Evolutionary conservation across 2,888 invertebrate species (phyloP), one percentile per base, ranked within the genome.

Genomic region (Heliconius cydno): DNA sequence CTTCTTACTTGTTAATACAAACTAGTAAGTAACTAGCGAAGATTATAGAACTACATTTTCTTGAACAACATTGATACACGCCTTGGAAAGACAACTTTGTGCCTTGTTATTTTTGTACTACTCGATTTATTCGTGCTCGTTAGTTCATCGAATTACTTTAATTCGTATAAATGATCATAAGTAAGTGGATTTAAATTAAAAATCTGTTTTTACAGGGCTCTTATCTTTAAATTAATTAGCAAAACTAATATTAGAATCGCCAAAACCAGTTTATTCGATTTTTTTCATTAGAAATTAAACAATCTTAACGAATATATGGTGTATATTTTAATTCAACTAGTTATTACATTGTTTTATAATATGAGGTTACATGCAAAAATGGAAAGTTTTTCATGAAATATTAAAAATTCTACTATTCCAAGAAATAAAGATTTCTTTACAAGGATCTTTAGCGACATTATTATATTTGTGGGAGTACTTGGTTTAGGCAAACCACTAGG

Each of bases 21-120:
- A 22, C 52, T 15, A 19, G 1, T 22, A 15, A 52, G 22, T 52
- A 52, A 52, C 19, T 6, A 19, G 52, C 7, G 52, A 52, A 52
- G 19, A 52, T 52, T 52, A 22, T 52, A 52, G 52, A 13, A 46
- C 2, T 22, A 52, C 52, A 52, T 7, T 52, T 22, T 15, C 19
- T 19, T 34, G 19, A 9, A 22, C n/a, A 60, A n/a, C n/a, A n/a
- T 60, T 60, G 22, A 57, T 57, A 10, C 60, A 60, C 52, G 52
- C 19, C 6, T 19, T 9, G 10, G n/a, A 60, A 60, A 60, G 19
- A 52, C 19, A 60, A 60, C 60, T 60, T n/a, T 25, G 30, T 5
- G 41, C 65, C 41, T 75, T 65, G 25, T 65, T 63, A 75, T 65
- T 65, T 76, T 15, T 60, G 10, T 30, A 60, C 46, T 73, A 34